Percentiles rank a stretch among this genome's conserved stretches.
Evolutionary conservation across 2,113 vertebrate genomes (phyloP).

Genomic region (Dasyprocta punctata): DNA sequence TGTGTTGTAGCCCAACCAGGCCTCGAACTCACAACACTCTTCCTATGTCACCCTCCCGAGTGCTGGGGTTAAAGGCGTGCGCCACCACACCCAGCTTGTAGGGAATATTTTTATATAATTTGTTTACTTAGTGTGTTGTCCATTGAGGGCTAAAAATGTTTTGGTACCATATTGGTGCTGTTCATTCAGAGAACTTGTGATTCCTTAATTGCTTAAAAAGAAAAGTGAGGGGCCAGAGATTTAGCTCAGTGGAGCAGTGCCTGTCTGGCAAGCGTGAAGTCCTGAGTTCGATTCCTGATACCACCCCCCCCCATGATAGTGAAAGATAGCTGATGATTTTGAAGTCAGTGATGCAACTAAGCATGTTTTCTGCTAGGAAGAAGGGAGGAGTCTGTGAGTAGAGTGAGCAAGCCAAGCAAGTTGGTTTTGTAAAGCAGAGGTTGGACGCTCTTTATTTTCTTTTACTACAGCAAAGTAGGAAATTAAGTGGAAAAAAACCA

Average conservation of each 20-base stretch:
- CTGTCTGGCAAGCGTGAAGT: no score
- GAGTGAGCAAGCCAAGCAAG: not conserved
- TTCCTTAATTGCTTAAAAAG: conserved; percentile 33
- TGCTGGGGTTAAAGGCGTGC: no score
- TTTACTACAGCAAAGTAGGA: not conserved
- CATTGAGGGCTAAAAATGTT: not conserved
- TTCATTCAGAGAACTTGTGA: not conserved
- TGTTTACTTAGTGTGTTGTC: not conserved
- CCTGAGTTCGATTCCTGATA: no score
- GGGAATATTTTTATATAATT: not conserved
- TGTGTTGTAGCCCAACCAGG: no score
- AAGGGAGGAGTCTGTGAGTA: not conserved
- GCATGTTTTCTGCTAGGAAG: not conserved
- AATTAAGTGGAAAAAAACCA: not conserved
- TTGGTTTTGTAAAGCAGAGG: not conserved
- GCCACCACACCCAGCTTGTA: no score
- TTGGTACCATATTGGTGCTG: no score
- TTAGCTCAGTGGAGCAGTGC: no score
- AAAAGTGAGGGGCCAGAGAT: not conserved
- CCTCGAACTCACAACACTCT: no score
- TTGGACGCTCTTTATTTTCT: not conserved
- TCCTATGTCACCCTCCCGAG: no score
- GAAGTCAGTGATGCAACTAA: not conserved
- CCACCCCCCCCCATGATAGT: not conserved
- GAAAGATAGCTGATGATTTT: not conserved